Conservation (phyloP, 2,797 vertebrate species). For the Amazona ochrocephala region DNA sequence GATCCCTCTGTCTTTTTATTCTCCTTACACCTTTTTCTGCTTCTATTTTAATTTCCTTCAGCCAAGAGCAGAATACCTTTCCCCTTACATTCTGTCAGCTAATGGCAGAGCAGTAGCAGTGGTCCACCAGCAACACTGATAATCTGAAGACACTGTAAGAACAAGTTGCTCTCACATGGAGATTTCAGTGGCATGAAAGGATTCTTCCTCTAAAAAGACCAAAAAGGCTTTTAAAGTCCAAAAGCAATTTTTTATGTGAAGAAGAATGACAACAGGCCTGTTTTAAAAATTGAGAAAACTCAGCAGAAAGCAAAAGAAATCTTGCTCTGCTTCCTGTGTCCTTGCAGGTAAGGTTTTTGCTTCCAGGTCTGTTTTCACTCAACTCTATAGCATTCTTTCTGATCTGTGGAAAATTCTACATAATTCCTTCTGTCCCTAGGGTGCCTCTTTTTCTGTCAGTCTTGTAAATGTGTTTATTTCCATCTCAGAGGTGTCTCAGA, state of each 20-base stretch:
- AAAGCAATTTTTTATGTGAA: not conserved
- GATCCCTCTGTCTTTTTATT: not conserved
- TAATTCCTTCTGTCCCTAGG: not conserved
- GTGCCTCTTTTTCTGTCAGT: not conserved
- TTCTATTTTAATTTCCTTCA: not conserved
- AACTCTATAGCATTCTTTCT: not conserved
- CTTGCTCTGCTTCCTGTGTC: not conserved
- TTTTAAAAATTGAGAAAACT: not conserved
- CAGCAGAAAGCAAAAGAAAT: not conserved
- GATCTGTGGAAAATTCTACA: not conserved
- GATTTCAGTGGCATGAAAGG: not conserved
- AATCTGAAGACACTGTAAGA: accelerated
- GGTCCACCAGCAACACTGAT: not conserved
- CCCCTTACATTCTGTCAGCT: not conserved
- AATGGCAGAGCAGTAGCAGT: not conserved
- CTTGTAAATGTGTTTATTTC: not conserved
- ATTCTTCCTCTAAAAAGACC: not conserved
- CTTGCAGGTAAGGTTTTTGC: not conserved
- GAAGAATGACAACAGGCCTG: not conserved
- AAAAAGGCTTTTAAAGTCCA: not conserved
- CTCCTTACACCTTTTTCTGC: not conserved
- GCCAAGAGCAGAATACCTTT: not conserved
- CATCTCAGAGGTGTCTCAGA: not conserved
- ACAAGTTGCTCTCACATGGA: not conserved
- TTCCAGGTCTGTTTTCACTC: not conserved